Evolutionary conservation across 2,797 vertebrate species (phyloP).

Genomic region (Cryptoprocta ferox): DNA sequence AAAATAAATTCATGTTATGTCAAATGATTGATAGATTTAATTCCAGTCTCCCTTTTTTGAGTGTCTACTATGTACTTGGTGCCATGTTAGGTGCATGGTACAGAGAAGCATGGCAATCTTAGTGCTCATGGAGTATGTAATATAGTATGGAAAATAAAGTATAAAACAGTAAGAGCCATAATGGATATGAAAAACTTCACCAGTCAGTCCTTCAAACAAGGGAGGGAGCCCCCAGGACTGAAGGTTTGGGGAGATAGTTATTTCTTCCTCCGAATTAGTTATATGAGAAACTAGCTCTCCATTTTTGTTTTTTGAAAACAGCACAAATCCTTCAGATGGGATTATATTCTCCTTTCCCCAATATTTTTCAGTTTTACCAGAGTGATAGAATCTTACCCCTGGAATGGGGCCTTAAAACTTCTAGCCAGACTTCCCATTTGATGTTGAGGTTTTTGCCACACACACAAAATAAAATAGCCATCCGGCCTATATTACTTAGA

Average conservation of each 20-base stretch:
- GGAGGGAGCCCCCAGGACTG: background rate
- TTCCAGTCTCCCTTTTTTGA: background rate
- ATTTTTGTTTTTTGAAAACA: conserved; percentile 41
- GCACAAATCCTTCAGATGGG: background rate
- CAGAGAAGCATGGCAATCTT: background rate
- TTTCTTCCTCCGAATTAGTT: conserved; percentile 14
- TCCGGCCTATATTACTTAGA: background rate
- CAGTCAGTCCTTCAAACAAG: background rate
- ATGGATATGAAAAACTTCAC: background rate
- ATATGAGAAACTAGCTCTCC: background rate
- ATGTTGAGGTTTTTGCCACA: background rate
- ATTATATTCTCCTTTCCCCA: background rate
- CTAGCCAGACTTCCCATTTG: background rate
- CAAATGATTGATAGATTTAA: conserved; percentile 7
- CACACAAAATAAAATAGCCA: background rate
- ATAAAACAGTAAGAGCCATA: background rate
- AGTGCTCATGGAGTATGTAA: background rate
- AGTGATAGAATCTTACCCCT: background rate
- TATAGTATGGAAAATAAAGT: conserved; percentile 16
- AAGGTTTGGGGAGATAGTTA: background rate
- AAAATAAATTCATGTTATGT: conserved; percentile 35
- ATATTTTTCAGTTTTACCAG: background rate
- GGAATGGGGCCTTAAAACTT: background rate
- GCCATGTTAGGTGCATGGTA: background rate
- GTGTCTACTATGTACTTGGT: background rate